Evolutionary conservation across 2,113 vertebrate genomes (phyloP), one percentile per base, ranked within the genome.

Genomic region (Nestor notabilis): DNA sequence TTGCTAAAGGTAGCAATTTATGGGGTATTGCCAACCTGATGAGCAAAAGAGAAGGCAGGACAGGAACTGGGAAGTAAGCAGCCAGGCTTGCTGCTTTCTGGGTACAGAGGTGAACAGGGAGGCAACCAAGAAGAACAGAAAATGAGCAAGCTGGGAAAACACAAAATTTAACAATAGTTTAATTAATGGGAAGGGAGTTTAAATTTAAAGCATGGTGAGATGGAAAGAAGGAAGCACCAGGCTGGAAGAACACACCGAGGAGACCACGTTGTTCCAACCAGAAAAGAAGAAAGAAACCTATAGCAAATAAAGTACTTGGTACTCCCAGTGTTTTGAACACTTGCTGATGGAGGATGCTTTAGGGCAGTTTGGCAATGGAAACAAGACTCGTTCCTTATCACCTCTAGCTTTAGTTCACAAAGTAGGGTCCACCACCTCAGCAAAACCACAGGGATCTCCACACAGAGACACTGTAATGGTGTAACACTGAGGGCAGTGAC

Each of bases 391-490:
- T 7, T 90, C 44, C 66, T 77, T 92, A 70, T 7, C 10, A 8
- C 28, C 5, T 2, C 27, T 9, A 53, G 41, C 18, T 70, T 65
- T 83, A 83, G 69, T 3, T 37, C 16, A 65, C 37, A 87, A 69
- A 91, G 72, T 4, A 46, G 5, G 17, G 15, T 46, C n/a, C 68
- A 90, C 49, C 35, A 65, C 25, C 6, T 41, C 53, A 29, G 21
- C 0, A 0, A 65, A 50, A 10, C 37, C 0, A 0, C 35, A 88
- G 37, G 17, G 49, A 77, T 53, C 25, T 66, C 43, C 0, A 0
- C 50, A 21, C 0, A 23, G 37, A 83, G 25, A 3, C 78, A 83
- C 8, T 9, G 37, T 3, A 65, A 64, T 0, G 0, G 4, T 2
- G 17, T 3, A 24, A 86, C 19, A 20, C 28, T 13, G 39, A n/a